A percentile compares a stretch with the other conserved stretches of the same genome.
Conservation (phyloP, 1,140 invertebrate genomes). For the Physella acuta region DNA sequence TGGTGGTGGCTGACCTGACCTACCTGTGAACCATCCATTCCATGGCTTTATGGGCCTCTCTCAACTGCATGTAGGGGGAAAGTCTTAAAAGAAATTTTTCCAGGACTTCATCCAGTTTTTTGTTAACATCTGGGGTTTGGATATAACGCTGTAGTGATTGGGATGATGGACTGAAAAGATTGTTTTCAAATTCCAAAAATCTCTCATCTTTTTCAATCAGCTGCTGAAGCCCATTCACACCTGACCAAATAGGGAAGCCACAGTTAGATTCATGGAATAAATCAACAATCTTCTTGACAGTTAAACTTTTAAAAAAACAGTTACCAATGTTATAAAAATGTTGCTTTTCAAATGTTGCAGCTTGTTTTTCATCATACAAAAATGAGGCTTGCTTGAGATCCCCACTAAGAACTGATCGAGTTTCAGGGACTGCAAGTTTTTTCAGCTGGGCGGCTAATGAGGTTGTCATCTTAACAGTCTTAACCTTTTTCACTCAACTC, state of each 20-base stretch:
- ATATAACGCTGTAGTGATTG: slow-evolving; percentile 20
- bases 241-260: not conserved
- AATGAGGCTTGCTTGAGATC: slow-evolving; percentile 73
- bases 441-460: slow-evolving; percentile 82
- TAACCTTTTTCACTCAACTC: no score
- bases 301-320: not conserved
- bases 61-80: slow-evolving; percentile 23
- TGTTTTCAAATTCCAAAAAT: slow-evolving; percentile 21
- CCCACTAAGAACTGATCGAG: slow-evolving; percentile 65
- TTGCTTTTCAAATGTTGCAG: slow-evolving; percentile 78
- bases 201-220: slow-evolving; percentile 21
- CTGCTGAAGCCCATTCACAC: slow-evolving; percentile 23
- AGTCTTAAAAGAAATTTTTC: slow-evolving; percentile 12
- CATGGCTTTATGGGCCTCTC: slow-evolving; percentile 25
- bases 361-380: slow-evolving; percentile 85
- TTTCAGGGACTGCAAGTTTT: slow-evolving; percentile 77
- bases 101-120: slow-evolving; percentile 15
- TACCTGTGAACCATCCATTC: slow-evolving; percentile 25
- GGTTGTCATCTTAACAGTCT: slow-evolving; percentile 65
- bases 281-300: not conserved
- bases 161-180: slow-evolving; percentile 19
- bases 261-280: not conserved
- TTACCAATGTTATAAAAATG: slow-evolving; percentile 82
- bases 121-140: slow-evolving; percentile 18
- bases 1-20: no score